Evolutionary conservation across 1,140 invertebrate genomes (phyloP).

Genomic region (Chironomus striatipennis): DNA sequence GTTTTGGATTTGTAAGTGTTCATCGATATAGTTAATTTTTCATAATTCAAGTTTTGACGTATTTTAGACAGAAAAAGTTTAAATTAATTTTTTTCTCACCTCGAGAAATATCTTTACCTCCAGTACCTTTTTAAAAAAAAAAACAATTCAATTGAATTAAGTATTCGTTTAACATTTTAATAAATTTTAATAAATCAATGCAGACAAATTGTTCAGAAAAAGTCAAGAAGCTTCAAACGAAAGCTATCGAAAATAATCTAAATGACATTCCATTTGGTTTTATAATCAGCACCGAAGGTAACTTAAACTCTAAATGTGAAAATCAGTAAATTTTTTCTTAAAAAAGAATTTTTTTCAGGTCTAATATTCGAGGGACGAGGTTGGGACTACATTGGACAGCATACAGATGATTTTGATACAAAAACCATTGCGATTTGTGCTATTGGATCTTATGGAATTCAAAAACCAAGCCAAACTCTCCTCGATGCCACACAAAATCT

Average conservation of each 20-base stretch:
- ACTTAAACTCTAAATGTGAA: not conserved
- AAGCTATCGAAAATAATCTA: not conserved
- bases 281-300: not conserved
- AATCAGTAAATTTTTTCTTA: not conserved
- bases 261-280: not conserved
- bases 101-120: no score
- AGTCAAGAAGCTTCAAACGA: not conserved
- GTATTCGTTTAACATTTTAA: not conserved
- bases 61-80: no score
- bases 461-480: not conserved
- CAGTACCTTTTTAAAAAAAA: no score
- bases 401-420: not conserved
- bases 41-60: no score
- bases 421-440: not conserved
- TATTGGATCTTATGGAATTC: not conserved
- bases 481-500: not conserved
- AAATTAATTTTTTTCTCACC: no score
- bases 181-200: not conserved
- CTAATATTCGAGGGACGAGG: conserved; percentile 3
- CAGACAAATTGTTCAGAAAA: not conserved
- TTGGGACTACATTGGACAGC: not conserved
- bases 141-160: no score
- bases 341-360: not conserved
- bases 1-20: not conserved
- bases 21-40: no score